These are phyloP conservation scores for Chlorospingus semifuscus DNA, from an alignment of 2,797 vertebrate species.

Conservation along the genomic window DNA sequence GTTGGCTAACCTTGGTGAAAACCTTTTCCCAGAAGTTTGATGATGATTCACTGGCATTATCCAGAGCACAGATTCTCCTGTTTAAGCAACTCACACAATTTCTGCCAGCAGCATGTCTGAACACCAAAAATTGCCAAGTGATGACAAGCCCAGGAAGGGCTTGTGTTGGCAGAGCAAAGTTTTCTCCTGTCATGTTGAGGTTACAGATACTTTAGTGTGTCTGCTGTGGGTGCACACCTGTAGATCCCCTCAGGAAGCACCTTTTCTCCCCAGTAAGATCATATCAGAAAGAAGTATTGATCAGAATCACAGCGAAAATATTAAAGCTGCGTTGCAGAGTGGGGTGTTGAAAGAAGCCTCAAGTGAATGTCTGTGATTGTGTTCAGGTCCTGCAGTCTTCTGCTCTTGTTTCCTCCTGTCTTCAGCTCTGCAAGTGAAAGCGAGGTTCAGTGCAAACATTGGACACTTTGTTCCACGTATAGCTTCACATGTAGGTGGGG, in stretches of 20 bases:
- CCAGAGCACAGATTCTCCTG: background rate
- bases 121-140: background rate
- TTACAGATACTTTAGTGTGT: background rate
- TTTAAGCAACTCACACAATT: background rate
- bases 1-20: background rate
- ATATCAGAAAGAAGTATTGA: background rate
- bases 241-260: background rate
- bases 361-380: background rate
- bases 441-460: background rate
- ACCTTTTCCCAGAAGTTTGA: background rate
- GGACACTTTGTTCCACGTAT: background rate
- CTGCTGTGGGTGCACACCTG: background rate
- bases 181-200: background rate
- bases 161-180: background rate
- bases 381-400: background rate
- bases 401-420: background rate
- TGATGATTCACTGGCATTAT: background rate
- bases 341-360: background rate
- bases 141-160: background rate
- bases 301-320: background rate
- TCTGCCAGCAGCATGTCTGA: background rate
- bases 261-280: background rate
- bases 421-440: background rate
- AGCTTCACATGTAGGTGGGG: background rate
- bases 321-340: background rate